phyloP scores from a whole-genome alignment of 2,113 vertebrate genomes.

The Neogobius melanostomus region DNA sequence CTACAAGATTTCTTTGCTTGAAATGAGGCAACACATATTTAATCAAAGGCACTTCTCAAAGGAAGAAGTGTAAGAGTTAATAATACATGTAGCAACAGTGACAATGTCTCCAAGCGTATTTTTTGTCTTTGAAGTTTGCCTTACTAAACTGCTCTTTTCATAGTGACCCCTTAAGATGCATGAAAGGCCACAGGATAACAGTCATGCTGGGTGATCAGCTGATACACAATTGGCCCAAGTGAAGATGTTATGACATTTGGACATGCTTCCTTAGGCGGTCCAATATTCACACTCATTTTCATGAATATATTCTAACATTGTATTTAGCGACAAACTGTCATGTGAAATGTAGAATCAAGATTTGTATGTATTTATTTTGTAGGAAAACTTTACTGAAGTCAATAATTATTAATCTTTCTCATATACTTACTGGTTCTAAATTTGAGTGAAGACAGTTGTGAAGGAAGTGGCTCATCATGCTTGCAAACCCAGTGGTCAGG shows the following conservation, averaged over 20 bases:
- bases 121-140: conserved; percentile 18
- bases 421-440: no score
- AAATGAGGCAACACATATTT: conserved; percentile 46
- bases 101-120: conserved; percentile 23
- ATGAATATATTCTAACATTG: background rate
- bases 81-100: conserved; percentile 18
- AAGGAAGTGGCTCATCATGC: conserved; percentile 4
- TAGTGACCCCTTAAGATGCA: conserved; percentile 38
- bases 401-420: no score
- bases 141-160: conserved; percentile 29
- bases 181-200: conserved; percentile 5
- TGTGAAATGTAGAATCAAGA: background rate
- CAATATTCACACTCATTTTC: background rate
- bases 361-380: background rate
- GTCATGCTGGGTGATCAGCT: conserved; percentile 29
- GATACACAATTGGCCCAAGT: conserved; percentile 21
- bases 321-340: background rate
- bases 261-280: background rate
- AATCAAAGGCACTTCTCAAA: conserved; percentile 32
- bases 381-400: no score
- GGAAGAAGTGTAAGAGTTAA: conserved; percentile 22
- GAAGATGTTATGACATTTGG: background rate
- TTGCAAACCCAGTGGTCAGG: conserved; percentile 21
- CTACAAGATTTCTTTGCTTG: conserved; percentile 35
- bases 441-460: no score